Evolutionary conservation across 2,888 invertebrate genomes (phyloP), one percentile per base, ranked within the genome.

Genomic region (Cataglyphis albicans): DNA sequence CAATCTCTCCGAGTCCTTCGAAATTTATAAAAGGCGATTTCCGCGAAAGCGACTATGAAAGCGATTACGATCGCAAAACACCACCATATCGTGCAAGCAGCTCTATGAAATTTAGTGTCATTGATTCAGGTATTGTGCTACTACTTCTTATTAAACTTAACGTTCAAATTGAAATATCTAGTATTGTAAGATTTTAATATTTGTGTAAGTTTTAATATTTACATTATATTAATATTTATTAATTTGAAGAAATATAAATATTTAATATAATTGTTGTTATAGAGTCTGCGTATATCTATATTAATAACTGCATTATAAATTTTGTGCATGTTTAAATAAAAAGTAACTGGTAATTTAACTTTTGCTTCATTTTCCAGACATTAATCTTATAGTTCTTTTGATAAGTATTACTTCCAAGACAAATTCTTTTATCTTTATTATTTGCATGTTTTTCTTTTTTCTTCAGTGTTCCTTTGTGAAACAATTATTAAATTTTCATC

Each of bases 21-120:
- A 97, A 96, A 94, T 97, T 97, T 93, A 94, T 96, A 29, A 96
- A 96, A 93, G 95, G 96, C 88, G 96, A 96, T 94, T 96, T 96
- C 93, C 95, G 95, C 74, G 96, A 96, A 93, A 97, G 96, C 91
- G 97, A 97, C 92, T 97, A 97, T 91, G 97, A 97, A 94, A 97
- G 97, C 91, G 97, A 97, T 86, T 97, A 96, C 87, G 97, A 97
- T 84, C 95, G 96, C 81, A 95, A 96, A 87, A 96, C 96, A 91
- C 96, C 96, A 81, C 95, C 96, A 1, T 96, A 12, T 97, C 97
- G 96, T 7, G 35, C 25, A 95, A 95, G 96, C 91, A 96, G 96
- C 90, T 96, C 96, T 21, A 96, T 96, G 4, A 95, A 95, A 87
- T 96, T 96, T 15, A 93, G 76, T 84, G 68, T 91, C 52, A 48